Conservation (phyloP, 2,113 vertebrate species). For the Oncorhynchus kisutch region DNA sequence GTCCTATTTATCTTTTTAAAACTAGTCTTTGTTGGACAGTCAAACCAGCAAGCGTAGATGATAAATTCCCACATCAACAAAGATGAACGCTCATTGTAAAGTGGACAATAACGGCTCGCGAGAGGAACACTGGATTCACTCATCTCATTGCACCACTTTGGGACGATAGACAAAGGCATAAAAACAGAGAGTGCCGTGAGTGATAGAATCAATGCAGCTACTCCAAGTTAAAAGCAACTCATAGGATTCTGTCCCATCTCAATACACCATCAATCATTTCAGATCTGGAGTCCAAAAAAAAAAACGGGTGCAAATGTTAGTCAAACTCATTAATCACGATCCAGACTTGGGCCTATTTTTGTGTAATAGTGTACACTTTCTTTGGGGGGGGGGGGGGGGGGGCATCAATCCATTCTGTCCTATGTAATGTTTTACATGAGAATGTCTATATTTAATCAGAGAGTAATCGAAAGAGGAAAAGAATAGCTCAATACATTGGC, state of each 20-base stretch:
- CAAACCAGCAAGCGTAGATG: neutral
- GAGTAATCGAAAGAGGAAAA: neutral
- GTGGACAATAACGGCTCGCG: conserved; percentile 49
- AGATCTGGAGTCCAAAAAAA: conserved; percentile 36
- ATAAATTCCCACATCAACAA: conserved; percentile 59
- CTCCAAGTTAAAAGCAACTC: conserved; percentile 59
- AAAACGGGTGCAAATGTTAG: neutral
- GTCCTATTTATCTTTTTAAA: neutral
- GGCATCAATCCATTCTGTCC: neutral
- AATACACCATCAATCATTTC: conserved; percentile 71
- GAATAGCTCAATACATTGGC: neutral
- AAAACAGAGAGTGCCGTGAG: conserved; percentile 53
- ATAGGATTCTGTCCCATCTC: conserved; percentile 48
- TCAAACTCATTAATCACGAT: conserved; percentile 49
- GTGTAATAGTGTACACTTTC: neutral
- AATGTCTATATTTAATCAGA: neutral
- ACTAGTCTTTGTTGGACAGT: neutral
- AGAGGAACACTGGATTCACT: conserved; percentile 61
- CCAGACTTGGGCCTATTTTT: neutral
- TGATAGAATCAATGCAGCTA: conserved; percentile 51
- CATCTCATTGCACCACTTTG: conserved; percentile 68
- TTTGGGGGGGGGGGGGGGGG: too few relatives aligned
- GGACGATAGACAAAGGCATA: conserved; percentile 58
- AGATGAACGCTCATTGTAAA: conserved; percentile 70
- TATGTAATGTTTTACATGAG: neutral